Evolutionary conservation across 2,113 vertebrate genomes (phyloP).

Genomic region (Probosciger aterrimus): DNA sequence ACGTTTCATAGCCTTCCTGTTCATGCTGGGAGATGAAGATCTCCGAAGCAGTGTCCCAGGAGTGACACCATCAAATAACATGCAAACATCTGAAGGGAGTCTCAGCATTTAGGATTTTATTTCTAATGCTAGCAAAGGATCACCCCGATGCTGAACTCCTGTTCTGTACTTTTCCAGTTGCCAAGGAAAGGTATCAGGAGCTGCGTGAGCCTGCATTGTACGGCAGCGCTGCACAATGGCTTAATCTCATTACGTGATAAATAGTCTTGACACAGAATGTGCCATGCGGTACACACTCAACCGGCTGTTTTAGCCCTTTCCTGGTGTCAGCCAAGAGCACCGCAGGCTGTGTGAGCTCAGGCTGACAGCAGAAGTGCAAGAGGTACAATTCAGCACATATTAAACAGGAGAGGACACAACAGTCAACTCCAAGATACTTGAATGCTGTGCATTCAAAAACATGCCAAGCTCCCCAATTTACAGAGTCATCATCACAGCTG

Average conservation of each 20-base stretch:
- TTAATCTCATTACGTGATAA: conserved; percentile 13
- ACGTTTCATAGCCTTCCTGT: conserved; percentile 31
- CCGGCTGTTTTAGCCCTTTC: not conserved
- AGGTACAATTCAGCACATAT: not conserved
- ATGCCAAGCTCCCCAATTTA: not conserved
- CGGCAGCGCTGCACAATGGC: not conserved
- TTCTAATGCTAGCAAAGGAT: not conserved
- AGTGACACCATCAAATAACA: conserved; percentile 19
- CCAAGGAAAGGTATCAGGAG: not conserved
- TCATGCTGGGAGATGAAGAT: not conserved
- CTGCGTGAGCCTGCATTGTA: not conserved
- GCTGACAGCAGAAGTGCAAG: not conserved
- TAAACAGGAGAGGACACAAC: not conserved
- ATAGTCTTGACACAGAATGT: not conserved
- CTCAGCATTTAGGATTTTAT: conserved; percentile 11
- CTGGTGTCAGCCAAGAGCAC: not conserved
- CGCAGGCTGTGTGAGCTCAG: not conserved
- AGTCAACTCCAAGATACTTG: rapidly evolving
- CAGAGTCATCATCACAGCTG: not conserved
- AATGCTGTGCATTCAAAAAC: not conserved
- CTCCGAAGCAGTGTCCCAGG: conserved; percentile 2
- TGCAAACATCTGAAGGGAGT: not conserved
- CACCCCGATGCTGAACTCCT: not conserved
- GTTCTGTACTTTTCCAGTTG: not conserved
- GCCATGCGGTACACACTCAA: not conserved